A percentile compares a stretch with the other conserved stretches of the same genome.
phyloP scores from a whole-genome alignment of 2,797 vertebrate genomes.

The Enteromius viviparus region DNA sequence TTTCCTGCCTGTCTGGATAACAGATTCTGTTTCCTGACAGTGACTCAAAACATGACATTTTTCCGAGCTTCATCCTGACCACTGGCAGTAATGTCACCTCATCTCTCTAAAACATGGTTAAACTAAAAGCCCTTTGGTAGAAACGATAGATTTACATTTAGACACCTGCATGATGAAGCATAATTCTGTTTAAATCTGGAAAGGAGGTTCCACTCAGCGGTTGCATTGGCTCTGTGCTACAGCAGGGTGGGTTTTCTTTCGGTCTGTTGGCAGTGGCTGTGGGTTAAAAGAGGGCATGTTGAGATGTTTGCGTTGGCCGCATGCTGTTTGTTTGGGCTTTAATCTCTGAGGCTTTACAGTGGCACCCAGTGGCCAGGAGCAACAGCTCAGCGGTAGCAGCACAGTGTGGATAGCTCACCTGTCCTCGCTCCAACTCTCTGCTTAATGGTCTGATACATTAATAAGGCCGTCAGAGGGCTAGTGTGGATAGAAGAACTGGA shows the following conservation, averaged over 20 bases:
- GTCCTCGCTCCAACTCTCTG: constrained; percentile 46
- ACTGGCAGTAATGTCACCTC: constrained; percentile 48
- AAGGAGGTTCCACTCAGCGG: constrained; percentile 43
- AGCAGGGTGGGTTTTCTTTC: constrained; percentile 40
- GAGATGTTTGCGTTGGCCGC: constrained; percentile 54
- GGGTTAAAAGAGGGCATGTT: constrained; percentile 38
- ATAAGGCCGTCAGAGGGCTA: constrained; percentile 41
- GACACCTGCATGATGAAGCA: constrained; percentile 63
- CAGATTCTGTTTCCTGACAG: neutral
- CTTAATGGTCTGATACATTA: constrained; percentile 40
- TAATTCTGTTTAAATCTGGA: constrained; percentile 28
- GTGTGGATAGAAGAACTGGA: constrained; percentile 26
- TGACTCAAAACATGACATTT: constrained; percentile 10
- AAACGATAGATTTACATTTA: constrained; percentile 58
- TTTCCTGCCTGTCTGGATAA: constrained; percentile 8
- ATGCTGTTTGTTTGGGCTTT: constrained; percentile 59
- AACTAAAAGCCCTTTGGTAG: constrained; percentile 67
- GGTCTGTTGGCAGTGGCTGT: constrained; percentile 33
- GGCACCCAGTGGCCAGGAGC: constrained; percentile 58
- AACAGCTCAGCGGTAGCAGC: constrained; percentile 53
- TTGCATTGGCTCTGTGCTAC: constrained; percentile 31
- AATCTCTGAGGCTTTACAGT: constrained; percentile 52
- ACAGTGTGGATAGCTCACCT: constrained; percentile 41
- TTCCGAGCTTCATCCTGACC: neutral
- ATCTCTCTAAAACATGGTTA: constrained; percentile 57